Base-by-base conservation (phyloP, 2,113 vertebrate genomes). In the Albula goreensis region DNA sequence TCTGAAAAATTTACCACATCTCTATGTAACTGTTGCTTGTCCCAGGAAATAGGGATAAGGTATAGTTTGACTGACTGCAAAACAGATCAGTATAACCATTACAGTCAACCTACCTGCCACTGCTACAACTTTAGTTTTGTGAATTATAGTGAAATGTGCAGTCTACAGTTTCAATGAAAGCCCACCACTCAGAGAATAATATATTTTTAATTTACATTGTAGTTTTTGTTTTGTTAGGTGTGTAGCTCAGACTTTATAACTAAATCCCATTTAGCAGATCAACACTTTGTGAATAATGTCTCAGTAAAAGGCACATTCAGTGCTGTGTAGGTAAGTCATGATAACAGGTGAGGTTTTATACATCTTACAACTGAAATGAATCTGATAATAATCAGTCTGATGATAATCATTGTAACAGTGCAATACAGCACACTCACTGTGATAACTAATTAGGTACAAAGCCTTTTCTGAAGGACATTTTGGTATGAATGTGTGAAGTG, bases 351-450 rank as follows among this genome's bases (percentile, higher is more conserved):
- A 4, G 49, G 78, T 79, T 48, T 79, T 50, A 49, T 79, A 79
- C 4, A 50, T 49, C 9, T 15, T 79, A 17, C 50, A 13, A 50
- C 49, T 17, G 5, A 66, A 50, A 79, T 49, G 49, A 80, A 82
- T 57, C n/a, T 80, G 77, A 52, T 74, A 15, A 50, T 53, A 12
- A 31, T 60, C 4, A 57, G 49, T 50, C 17, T 50, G 48, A 51
- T 22, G 48, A 50, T 41, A 80, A 66, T 82, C 77, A 50, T 31
- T 63, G 50, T 85, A 56, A n/a, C 51, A 22, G 60, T 82, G 41
- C 31, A 31, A 15, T n/a, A 74, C 52, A n/a, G 51, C 56, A 78
- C 57, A 22, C 57, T 85, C 85, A 86, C 90, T 89, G 87, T 88
- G 88, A 89, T 85, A 53, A 74, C 22, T 74, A 53, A 19, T 41